These are phyloP conservation scores for Nilaparvata lugens DNA, from an alignment of 1,140 invertebrate genomes.

Conservation along the genomic window DNA sequence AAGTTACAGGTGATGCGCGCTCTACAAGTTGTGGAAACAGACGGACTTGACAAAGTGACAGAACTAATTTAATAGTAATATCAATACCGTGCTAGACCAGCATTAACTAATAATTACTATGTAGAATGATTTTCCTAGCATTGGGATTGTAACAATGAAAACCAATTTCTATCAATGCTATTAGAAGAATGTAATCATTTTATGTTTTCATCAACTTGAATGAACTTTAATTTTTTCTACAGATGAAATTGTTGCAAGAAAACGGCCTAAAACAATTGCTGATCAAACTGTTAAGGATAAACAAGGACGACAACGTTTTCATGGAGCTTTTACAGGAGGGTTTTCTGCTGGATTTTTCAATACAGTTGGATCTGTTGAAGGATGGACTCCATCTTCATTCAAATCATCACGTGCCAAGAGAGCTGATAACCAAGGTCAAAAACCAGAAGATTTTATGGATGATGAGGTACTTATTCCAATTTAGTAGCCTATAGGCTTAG, in stretches of 20 bases:
- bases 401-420: slow-evolving; percentile 77
- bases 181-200: too few relatives aligned
- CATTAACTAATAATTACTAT: too few relatives aligned
- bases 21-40: too few relatives aligned
- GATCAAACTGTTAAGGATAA: slow-evolving; percentile 88
- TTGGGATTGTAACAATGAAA: too few relatives aligned
- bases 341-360: slow-evolving; percentile 98
- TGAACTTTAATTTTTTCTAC: background rate
- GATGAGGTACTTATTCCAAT: slow-evolving; percentile 58
- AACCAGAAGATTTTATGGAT: slow-evolving; percentile 96
- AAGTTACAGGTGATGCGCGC: too few relatives aligned
- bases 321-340: slow-evolving; percentile 98
- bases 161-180: too few relatives aligned
- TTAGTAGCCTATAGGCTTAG: too few relatives aligned
- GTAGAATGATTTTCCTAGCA: too few relatives aligned
- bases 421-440: slow-evolving; percentile 42
- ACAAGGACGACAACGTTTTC: slow-evolving; percentile 85
- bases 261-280: slow-evolving; percentile 71
- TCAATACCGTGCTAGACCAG: too few relatives aligned
- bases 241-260: slow-evolving; percentile 63
- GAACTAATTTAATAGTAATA: too few relatives aligned
- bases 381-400: slow-evolving; percentile 86
- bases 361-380: slow-evolving; percentile 90
- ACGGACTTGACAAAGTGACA: too few relatives aligned
- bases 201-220: too few relatives aligned